Conservation (phyloP, 2,797 vertebrate genomes). For the Amphiprion clarkii region DNA sequence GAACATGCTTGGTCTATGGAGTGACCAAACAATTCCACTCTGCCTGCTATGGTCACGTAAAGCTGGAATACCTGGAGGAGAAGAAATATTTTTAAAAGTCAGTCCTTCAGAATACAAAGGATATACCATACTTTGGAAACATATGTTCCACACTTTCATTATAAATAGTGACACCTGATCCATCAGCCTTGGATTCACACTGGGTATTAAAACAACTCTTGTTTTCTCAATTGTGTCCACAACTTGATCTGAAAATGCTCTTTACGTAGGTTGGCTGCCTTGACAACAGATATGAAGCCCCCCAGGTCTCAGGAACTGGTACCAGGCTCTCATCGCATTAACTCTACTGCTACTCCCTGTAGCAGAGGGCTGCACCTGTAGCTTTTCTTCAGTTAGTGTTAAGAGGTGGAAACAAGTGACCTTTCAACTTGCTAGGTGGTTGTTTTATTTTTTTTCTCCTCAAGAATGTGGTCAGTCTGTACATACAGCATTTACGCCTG, state of each 20-base stretch:
- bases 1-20: not conserved
- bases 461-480: conserved; percentile 7
- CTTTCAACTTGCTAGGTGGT: not conserved
- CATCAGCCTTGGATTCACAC: not conserved
- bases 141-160: too few relatives aligned
- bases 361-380: not conserved
- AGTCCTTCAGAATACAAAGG: too few relatives aligned
- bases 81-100: too few relatives aligned
- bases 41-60: not conserved
- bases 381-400: not conserved
- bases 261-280: not conserved
- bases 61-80: not conserved
- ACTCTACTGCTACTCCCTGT: too few relatives aligned
- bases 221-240: not conserved
- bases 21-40: conserved; percentile 9
- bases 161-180: too few relatives aligned
- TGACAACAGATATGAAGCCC: not conserved
- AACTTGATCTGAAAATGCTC: not conserved
- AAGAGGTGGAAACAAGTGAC: not conserved
- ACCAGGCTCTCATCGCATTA: too few relatives aligned
- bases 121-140: too few relatives aligned
- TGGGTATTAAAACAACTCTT: not conserved
- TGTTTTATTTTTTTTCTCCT: not conserved
- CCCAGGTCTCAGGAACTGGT: not conserved
- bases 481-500: not conserved